A percentile compares a stretch with the other conserved stretches of the same genome.
phyloP scores from a whole-genome alignment of 2,113 vertebrate species.

The Ciconia stormi region DNA sequence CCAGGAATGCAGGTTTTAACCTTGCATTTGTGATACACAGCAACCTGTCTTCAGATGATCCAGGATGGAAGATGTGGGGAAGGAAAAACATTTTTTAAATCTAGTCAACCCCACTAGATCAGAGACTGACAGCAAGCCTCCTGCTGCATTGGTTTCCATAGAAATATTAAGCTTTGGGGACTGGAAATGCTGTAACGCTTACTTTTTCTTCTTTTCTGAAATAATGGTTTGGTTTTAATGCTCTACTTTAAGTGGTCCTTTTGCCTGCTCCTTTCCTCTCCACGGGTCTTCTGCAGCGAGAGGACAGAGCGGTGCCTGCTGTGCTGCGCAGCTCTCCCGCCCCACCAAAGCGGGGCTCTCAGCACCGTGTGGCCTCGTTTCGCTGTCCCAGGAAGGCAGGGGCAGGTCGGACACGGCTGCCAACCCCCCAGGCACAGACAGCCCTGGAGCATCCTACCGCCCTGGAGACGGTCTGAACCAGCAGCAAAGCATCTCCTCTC shows the following conservation, averaged over 20 bases:
- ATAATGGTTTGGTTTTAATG: conserved; percentile 17
- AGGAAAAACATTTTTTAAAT: conserved; percentile 19
- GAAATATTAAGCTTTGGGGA: conserved; percentile 51
- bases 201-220: conserved; percentile 1
- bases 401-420: background rate
- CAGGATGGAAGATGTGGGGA: background rate
- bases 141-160: conserved; percentile 52
- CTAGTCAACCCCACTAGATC: conserved; percentile 1
- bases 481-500: background rate
- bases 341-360: fast-evolving
- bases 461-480: background rate
- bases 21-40: background rate
- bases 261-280: background rate
- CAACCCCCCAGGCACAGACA: background rate
- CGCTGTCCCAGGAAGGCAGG: background rate
- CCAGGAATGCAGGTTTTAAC: background rate
- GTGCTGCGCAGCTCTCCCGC: fast-evolving
- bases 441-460: background rate
- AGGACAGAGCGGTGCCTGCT: background rate
- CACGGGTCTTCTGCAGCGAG: background rate
- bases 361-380: fast-evolving
- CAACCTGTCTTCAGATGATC: background rate
- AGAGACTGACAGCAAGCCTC: conserved; percentile 35
- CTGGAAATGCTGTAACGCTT: conserved; percentile 17
- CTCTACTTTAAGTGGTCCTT: background rate